Base-by-base conservation (phyloP, 1,140 invertebrate genomes). In the Bombus pascuorum region DNA sequence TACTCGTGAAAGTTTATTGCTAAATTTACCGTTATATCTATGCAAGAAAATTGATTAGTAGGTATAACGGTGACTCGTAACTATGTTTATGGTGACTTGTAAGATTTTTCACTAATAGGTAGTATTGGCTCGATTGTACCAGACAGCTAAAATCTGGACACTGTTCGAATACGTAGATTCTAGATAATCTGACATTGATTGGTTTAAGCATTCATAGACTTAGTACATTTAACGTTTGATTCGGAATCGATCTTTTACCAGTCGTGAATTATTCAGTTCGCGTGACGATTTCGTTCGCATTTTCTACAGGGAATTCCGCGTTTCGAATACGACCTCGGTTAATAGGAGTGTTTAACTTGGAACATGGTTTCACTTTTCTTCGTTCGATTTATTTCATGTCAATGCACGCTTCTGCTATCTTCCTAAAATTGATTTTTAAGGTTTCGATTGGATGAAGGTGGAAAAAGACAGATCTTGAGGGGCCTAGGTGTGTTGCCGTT, bases 401-500 rank as follows among this genome's bases (percentile, higher is more conserved):
- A 13, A 25, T 34, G 9, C 32, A 32, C 37, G 39, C 18, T 34
- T 34, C 4, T 25, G 18, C 2, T 32, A n/a, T 8, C 15, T n/a
- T 25, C 2, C 32, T 34, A 22, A 53, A 47, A 53, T 74, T 74
- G n/a, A 74, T 74, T 53, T 34, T 4, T 5, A 74, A 12, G 18
- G 18, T 25, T 53, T 53, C 42, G 18, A 0, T 53, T 8, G 34
- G 15, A n/a, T 28, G 28, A 62, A 39, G 4, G 18, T 68, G 42
- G 42, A 59, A 34, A 73, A 47, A 68, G 65, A 1, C n/a, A 53
- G n/a, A 13, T 9, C 18, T 22, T 3, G 25, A 6, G 32, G 59
- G 59, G 72, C 39, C n/a, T 65, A 59, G 78, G 85, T 76, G 79
- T 62, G 77, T 71, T 42, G 86, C 80, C 92, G 92, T 93, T 94